Base-by-base conservation (phyloP, 2,888 invertebrate genomes). In the Lymantria monacha region DNA sequence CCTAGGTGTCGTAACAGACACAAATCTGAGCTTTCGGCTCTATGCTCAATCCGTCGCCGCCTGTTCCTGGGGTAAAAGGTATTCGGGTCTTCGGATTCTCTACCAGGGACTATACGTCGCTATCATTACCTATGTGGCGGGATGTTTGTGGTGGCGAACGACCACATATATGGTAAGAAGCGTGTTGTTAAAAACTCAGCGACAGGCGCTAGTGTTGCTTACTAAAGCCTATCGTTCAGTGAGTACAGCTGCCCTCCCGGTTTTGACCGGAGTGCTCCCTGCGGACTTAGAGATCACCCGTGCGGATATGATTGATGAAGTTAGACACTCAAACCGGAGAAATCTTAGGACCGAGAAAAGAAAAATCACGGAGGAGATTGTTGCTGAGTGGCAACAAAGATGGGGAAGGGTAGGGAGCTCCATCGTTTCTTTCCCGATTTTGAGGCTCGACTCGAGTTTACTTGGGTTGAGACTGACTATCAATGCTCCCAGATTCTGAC, bases 41-140 rank as follows among this genome's bases (percentile, higher is more conserved):
- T 63, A 66, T 43, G 67, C 65, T 2, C 8, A 0, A 0, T 30
- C 12, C 1, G 55, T 57, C 7, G 62, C 66, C 8, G 60, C 69
- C 7, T 53, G 65, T 0, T 48, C 59, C 0, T 69, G 71, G 68
- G 70, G 69, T 0, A 36, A 66, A 0, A 30, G 12, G 14, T 38
- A 44, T 37, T 3, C 11, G 3, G 43, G 44, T 14, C 44, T 48
- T 15, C 37, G 12, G 7, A 9, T 44, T 5, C n/a, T 48, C 15
- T 48, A 44, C 36, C 15, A 7, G 0, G 48, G 44, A 0, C 44
- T 30, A 0, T 48, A 15, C 12, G 38, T 31, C 3, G 44, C 44
- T 3, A 36, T 15, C 0, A 13, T 68, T 57, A 42, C 69, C 55
- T 42, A 63, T 61, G 7, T 59, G 48, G 12, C 43, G 40, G 1